Conservation (phyloP, 2,797 vertebrate species). For the Gorsachius magnificus region DNA sequence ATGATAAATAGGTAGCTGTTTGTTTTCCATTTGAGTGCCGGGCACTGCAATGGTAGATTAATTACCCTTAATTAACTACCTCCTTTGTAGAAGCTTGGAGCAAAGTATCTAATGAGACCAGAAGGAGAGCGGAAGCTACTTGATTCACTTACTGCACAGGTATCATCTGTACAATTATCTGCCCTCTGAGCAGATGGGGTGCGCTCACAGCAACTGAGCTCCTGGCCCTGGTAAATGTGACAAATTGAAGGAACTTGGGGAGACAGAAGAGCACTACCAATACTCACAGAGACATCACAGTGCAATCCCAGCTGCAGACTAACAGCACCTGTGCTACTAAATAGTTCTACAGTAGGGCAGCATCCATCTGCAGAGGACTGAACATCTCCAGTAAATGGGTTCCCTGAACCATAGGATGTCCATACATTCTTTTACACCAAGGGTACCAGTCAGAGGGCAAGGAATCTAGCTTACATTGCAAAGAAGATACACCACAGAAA, state of each 20-base stretch:
- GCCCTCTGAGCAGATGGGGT: not conserved
- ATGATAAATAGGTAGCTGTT: conserved; percentile 25
- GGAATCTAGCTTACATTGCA: not conserved
- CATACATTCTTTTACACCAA: not conserved
- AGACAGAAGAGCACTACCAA: not conserved
- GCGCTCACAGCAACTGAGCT: not conserved
- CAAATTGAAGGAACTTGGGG: not conserved
- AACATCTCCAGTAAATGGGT: not conserved
- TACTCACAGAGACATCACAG: not conserved
- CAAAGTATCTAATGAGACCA: conserved; percentile 44
- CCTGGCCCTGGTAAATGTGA: not conserved
- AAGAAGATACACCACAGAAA: not conserved
- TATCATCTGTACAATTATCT: not conserved
- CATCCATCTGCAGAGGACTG: not conserved
- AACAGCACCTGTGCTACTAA: not conserved
- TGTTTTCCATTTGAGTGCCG: not conserved
- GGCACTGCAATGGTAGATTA: not conserved
- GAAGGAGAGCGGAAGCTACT: not conserved
- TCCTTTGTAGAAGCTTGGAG: conserved; percentile 24
- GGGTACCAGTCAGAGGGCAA: not conserved
- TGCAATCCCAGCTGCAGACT: rapidly evolving
- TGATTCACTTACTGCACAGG: not conserved
- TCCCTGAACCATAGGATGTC: not conserved
- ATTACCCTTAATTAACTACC: conserved; percentile 53
- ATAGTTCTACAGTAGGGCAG: not conserved